Conservation (phyloP, 2,113 vertebrate species). For the Malurus melanocephalus region DNA sequence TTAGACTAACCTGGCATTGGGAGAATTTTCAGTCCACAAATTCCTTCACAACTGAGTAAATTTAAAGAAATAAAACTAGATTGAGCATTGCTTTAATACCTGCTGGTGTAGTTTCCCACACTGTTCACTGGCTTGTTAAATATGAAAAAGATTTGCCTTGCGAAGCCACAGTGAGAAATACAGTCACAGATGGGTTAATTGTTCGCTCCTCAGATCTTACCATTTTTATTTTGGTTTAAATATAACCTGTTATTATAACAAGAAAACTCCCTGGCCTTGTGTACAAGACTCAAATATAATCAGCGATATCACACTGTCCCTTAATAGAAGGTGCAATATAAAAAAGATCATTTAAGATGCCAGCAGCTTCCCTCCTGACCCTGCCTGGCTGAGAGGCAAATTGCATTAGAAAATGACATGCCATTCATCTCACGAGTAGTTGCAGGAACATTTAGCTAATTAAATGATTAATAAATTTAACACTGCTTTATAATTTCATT, state of each 20-base stretch:
- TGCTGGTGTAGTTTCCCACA: slow-evolving; percentile 69
- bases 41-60: slow-evolving; percentile 76
- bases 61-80: slow-evolving; percentile 79
- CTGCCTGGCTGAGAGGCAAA: slow-evolving; percentile 91
- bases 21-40: slow-evolving; percentile 74
- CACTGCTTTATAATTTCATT: slow-evolving; percentile 99
- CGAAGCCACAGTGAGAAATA: slow-evolving; percentile 35
- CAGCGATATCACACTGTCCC: slow-evolving; percentile 50
- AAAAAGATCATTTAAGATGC: slow-evolving; percentile 81
- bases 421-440: slow-evolving; percentile 92
- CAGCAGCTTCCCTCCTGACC: slow-evolving; percentile 86
- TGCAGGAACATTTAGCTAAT: slow-evolving; percentile 98
- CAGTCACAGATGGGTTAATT: slow-evolving; percentile 42
- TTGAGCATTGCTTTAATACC: slow-evolving; percentile 77
- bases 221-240: slow-evolving; percentile 20
- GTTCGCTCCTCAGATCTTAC: not conserved
- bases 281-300: slow-evolving; percentile 60
- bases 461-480: slow-evolving; percentile 99
- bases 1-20: slow-evolving; percentile 69
- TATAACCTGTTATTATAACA: slow-evolving; percentile 33
- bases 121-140: slow-evolving; percentile 79
- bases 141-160: slow-evolving; percentile 72
- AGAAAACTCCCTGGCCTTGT: slow-evolving; percentile 28
- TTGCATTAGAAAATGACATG: slow-evolving; percentile 95
- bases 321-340: slow-evolving; percentile 70